Percentiles rank a stretch among this genome's conserved stretches.
phyloP scores from a whole-genome alignment of 2,888 invertebrate genomes.

The Carpatolechia fugitivella region DNA sequence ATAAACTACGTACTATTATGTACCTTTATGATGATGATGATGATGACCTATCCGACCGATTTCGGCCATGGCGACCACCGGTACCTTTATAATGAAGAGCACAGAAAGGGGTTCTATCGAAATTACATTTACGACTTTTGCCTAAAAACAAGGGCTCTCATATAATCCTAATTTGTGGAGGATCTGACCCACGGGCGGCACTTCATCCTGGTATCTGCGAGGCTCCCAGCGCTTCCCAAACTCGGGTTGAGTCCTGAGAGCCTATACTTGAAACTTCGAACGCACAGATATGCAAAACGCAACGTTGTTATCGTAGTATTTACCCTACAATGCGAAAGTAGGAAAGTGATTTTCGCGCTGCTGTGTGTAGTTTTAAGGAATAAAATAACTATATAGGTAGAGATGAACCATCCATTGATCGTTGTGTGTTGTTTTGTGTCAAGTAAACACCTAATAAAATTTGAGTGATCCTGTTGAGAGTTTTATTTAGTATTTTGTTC shows the following conservation, averaged over 20 bases:
- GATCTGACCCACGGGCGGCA: conserved; percentile 47
- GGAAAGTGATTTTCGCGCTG: neutral
- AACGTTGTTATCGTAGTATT: neutral
- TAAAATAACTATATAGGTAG: too few species aligned
- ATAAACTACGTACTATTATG: conserved; percentile 23
- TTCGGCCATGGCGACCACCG: too few species aligned
- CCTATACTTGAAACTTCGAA: conserved; percentile 32
- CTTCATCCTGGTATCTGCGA: conserved; percentile 44
- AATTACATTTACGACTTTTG: conserved; percentile 54
- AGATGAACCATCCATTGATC: too few species aligned
- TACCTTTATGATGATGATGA: conserved; percentile 35
- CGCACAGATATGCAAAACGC: conserved; percentile 31
- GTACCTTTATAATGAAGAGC: conserved; percentile 34
- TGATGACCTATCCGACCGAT: too few species aligned
- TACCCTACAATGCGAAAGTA: neutral
- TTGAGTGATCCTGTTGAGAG: too few species aligned
- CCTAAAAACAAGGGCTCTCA: conserved; percentile 57
- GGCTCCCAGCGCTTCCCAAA: neutral
- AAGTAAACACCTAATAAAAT: too few species aligned
- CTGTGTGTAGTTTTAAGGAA: too few species aligned
- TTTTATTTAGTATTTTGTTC: too few species aligned
- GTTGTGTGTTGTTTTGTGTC: too few species aligned
- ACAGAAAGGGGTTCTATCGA: conserved; percentile 50
- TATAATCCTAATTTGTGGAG: conserved; percentile 68
- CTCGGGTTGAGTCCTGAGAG: conserved; percentile 28